Evolutionary conservation across 2,797 vertebrate genomes (phyloP).

Genomic region (Sebastolobus altivelis): DNA sequence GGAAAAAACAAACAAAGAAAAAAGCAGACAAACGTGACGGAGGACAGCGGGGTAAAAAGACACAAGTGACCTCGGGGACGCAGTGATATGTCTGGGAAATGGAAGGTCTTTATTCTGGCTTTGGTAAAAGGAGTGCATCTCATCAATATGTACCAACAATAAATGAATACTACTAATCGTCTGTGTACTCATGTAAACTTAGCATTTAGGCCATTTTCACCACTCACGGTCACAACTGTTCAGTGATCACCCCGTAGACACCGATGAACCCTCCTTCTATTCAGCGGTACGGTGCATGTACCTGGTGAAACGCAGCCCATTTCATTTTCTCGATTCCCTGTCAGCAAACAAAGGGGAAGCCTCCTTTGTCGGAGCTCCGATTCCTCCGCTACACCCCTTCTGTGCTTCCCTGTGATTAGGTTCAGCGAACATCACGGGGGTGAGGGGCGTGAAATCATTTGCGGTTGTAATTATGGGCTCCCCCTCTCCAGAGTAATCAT

Average conservation of each 20-base stretch:
- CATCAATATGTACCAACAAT: background rate
- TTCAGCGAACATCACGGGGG: constrained; percentile 70
- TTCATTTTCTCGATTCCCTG: constrained; percentile 66
- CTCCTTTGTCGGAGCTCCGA: constrained; percentile 62
- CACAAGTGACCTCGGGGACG: background rate
- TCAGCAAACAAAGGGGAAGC: constrained; percentile 71
- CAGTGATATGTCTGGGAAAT: constrained; percentile 14
- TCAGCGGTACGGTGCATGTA: background rate
- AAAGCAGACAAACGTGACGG: constrained; percentile 11
- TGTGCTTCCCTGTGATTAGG: constrained; percentile 76
- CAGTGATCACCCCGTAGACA: background rate
- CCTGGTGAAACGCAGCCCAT: constrained; percentile 9
- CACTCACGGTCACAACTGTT: background rate
- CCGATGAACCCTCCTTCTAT: background rate
- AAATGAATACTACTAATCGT: background rate
- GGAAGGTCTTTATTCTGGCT: constrained; percentile 2
- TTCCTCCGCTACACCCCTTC: constrained; percentile 60
- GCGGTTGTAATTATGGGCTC: constrained; percentile 80
- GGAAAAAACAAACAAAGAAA: constrained; percentile 6
- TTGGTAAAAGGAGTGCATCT: background rate
- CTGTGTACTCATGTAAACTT: background rate
- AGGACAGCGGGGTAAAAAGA: constrained; percentile 5
- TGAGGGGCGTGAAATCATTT: constrained; percentile 81
- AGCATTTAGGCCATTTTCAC: background rate
- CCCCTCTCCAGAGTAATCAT: constrained; percentile 83